These are phyloP conservation scores for Haemorhous mexicanus DNA, from an alignment of 2,113 vertebrate genomes.

Conservation along the genomic window DNA sequence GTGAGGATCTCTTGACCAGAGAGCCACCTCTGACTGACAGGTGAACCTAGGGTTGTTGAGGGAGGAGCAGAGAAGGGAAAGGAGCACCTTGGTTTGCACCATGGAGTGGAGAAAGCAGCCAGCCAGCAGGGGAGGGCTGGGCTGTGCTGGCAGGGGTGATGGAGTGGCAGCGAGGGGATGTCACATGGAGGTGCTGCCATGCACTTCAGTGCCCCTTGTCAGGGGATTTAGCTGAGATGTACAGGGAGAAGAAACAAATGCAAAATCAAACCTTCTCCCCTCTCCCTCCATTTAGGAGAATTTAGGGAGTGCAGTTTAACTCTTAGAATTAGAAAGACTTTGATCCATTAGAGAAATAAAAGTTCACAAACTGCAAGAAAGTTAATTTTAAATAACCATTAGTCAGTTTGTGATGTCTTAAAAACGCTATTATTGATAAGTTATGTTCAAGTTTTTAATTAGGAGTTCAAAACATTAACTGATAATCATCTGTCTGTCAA, in stretches of 20 bases:
- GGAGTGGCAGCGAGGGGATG: not conserved
- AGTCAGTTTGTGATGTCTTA: not conserved
- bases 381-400: not conserved
- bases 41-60: not conserved
- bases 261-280: not conserved
- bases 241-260: not conserved
- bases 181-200: not conserved
- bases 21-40: not conserved
- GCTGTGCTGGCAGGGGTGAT: not conserved
- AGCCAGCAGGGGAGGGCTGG: not conserved
- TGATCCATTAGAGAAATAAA: not conserved
- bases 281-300: not conserved
- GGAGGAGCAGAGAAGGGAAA: not conserved
- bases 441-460: not conserved
- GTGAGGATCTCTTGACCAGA: not conserved
- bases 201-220: not conserved
- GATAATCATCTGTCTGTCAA: not conserved
- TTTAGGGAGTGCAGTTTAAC: not conserved
- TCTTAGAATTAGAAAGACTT: not conserved
- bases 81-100: not conserved
- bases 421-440: not conserved
- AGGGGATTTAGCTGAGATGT: not conserved
- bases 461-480: not conserved
- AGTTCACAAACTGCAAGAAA: not conserved
- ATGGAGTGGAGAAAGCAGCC: not conserved